Evolutionary conservation across 2,113 vertebrate genomes (phyloP).

Genomic region (Taurulus bubalis): DNA sequence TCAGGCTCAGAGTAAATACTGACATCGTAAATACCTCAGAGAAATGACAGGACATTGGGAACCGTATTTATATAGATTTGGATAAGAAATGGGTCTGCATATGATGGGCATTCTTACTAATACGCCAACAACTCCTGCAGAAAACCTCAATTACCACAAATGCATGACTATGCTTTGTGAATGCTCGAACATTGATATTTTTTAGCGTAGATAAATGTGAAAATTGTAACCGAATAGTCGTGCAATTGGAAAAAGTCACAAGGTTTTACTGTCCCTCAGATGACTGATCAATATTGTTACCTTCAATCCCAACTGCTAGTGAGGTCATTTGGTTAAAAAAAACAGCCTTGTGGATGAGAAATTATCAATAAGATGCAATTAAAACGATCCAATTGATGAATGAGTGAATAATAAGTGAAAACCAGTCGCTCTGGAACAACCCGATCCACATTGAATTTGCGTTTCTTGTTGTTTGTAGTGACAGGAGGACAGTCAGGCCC

Average conservation of each 20-base stretch:
- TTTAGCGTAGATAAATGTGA: background rate
- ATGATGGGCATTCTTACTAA: background rate
- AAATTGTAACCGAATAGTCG: background rate
- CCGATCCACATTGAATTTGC: background rate
- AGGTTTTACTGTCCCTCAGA: background rate
- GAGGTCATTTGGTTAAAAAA: background rate
- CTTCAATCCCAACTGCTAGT: background rate
- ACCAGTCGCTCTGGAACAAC: background rate
- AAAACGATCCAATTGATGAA: background rate
- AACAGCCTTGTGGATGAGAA: background rate
- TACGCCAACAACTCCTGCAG: background rate
- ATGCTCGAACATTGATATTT: background rate
- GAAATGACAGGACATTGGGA: no score
- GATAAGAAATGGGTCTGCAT: background rate
- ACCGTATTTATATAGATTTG: background rate
- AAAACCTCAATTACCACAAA: background rate
- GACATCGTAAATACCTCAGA: no score
- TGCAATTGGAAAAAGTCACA: background rate
- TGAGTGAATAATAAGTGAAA: background rate
- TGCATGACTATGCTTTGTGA: background rate
- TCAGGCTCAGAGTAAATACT: background rate
- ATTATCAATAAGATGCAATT: background rate
- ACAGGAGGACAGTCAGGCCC: conserved; percentile 1
- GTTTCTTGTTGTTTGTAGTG: background rate
- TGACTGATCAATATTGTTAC: background rate